Evolutionary conservation across 2,113 vertebrate species (phyloP).

Genomic region (Suncus etruscus): DNA sequence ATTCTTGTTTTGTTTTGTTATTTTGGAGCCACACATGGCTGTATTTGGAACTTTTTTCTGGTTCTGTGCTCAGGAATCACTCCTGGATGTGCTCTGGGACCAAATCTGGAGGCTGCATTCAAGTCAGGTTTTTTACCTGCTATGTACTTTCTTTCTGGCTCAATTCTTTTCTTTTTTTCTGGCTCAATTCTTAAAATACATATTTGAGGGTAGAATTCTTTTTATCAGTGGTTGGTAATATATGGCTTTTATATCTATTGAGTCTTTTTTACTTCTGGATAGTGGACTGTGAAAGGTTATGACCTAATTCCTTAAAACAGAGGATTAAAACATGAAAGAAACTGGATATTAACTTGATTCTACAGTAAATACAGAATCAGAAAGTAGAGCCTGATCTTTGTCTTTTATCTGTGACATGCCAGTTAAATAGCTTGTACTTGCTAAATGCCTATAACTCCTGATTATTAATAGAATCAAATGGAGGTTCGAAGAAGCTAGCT

Average conservation of each 20-base stretch:
- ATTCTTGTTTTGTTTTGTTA: neutral
- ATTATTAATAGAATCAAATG: slow-evolving; percentile 53
- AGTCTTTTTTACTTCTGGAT: slow-evolving; percentile 35
- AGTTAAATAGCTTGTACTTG: slow-evolving; percentile 49
- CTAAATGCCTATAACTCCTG: slow-evolving; percentile 48
- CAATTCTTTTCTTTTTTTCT: neutral
- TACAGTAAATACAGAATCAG: slow-evolving; percentile 50
- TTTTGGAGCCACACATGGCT: too few species aligned
- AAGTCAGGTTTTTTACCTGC: too few species aligned
- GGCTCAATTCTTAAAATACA: neutral
- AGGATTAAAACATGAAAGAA: slow-evolving; percentile 50
- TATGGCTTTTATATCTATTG: neutral
- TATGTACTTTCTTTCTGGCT: neutral
- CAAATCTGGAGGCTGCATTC: too few species aligned
- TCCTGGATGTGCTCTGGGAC: too few species aligned
- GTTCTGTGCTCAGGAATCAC: too few species aligned
- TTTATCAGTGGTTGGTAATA: slow-evolving; percentile 29
- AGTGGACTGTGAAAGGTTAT: neutral
- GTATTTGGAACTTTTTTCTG: too few species aligned
- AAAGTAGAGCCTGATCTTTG: neutral
- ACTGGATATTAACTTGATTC: slow-evolving; percentile 30
- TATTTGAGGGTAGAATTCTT: neutral
- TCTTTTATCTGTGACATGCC: slow-evolving; percentile 33
- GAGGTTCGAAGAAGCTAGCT: slow-evolving; percentile 42
- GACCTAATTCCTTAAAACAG: slow-evolving; percentile 11